phyloP scores from a whole-genome alignment of 2,113 vertebrate genomes.

The Uria aalge region DNA sequence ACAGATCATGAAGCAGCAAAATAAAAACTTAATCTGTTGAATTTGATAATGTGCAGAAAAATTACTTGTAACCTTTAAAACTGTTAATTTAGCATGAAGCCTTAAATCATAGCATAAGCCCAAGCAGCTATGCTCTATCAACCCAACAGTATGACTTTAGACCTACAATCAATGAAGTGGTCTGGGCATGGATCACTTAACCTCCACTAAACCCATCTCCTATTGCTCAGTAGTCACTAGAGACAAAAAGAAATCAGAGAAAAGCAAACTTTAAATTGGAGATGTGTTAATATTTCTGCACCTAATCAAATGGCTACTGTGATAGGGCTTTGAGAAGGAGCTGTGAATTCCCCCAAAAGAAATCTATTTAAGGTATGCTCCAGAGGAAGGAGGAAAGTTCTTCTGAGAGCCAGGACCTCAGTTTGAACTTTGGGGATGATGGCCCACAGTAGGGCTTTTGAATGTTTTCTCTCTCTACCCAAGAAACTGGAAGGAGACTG shows the following conservation, averaged over 20 bases:
- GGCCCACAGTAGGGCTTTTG: background rate
- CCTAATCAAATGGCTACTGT: background rate
- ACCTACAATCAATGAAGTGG: background rate
- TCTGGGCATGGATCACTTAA: background rate
- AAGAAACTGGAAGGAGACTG: background rate
- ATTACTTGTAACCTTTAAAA: background rate
- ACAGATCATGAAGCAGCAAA: background rate
- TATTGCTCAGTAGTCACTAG: background rate
- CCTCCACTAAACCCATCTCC: background rate
- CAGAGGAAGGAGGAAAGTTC: background rate
- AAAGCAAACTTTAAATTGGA: background rate
- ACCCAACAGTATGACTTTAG: background rate
- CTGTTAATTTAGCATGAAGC: background rate
- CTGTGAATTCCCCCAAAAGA: background rate
- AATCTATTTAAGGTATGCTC: background rate
- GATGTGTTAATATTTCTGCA: background rate
- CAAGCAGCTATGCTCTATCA: background rate
- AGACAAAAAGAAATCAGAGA: background rate
- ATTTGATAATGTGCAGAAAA: background rate
- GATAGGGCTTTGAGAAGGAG: background rate
- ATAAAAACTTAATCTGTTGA: background rate
- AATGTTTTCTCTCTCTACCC: background rate
- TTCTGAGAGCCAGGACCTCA: background rate
- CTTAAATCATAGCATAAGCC: background rate
- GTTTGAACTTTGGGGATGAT: background rate